phyloP scores from a whole-genome alignment of 92 coral and sea anemone species.

The Muricea muricata region DNA sequence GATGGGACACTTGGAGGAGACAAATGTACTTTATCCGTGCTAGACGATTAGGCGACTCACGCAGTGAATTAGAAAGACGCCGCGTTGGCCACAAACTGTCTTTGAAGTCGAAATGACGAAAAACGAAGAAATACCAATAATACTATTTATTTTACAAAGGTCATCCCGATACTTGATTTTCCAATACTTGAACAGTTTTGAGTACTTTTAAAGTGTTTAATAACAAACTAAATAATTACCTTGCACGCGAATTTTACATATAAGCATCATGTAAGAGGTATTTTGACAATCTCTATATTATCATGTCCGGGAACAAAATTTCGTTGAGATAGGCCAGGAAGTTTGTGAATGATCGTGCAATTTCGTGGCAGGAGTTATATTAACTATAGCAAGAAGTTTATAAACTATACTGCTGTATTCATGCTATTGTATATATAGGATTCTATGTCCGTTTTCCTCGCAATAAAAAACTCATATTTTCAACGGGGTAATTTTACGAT shows the following conservation, averaged over 20 bases:
- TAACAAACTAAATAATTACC: not conserved
- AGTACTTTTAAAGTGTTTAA: conserved; percentile 11
- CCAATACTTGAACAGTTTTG: not conserved
- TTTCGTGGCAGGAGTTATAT: too few relatives aligned
- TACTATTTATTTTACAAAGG: not conserved
- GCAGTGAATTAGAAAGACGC: conserved; percentile 31
- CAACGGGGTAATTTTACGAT: too few relatives aligned
- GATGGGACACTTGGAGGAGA: conserved; percentile 31
- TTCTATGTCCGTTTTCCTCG: too few relatives aligned
- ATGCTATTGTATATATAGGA: too few relatives aligned
- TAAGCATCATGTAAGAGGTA: not conserved
- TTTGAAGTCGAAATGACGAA: conserved; percentile 13
- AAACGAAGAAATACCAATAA: not conserved
- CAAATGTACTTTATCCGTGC: conserved; percentile 3
- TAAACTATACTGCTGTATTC: too few relatives aligned
- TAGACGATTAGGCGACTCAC: conserved; percentile 34
- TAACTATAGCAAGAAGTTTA: too few relatives aligned
- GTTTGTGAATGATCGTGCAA: too few relatives aligned
- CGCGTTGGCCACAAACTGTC: conserved; percentile 34
- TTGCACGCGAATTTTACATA: conserved; percentile 1
- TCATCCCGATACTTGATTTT: not conserved
- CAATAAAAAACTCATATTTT: too few relatives aligned
- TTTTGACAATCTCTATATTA: too few relatives aligned
- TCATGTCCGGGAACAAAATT: too few relatives aligned
- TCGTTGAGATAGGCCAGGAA: too few relatives aligned